phyloP scores from a whole-genome alignment of 2,113 vertebrate genomes.

The Microtus oregoni region DNA sequence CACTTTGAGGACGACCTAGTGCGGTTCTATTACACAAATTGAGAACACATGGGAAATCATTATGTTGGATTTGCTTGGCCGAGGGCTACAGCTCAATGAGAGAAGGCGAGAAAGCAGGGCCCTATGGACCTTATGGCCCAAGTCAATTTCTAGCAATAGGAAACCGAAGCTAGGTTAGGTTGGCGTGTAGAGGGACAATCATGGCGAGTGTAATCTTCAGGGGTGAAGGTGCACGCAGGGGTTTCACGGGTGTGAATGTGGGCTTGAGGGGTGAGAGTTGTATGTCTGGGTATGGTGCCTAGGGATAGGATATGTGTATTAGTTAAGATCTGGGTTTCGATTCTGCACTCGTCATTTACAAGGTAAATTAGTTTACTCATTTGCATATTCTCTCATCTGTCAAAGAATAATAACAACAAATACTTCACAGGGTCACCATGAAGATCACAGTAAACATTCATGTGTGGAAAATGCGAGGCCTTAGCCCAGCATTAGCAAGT shows the following conservation, averaged over 20 bases:
- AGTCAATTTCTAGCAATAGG: background rate
- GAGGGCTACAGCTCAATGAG: constrained; percentile 44
- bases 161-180: background rate
- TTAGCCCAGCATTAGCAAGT: background rate
- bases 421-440: background rate
- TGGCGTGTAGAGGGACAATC: fast-evolving
- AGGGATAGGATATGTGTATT: background rate
- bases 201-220: fast-evolving
- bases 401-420: background rate
- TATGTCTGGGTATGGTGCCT: too few species aligned
- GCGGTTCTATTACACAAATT: background rate
- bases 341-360: background rate
- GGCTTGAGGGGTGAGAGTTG: background rate
- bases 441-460: background rate
- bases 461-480: background rate
- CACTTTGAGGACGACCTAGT: background rate
- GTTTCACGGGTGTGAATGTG: background rate
- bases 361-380: background rate
- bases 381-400: background rate
- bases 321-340: background rate
- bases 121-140: background rate
- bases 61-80: constrained; percentile 11
- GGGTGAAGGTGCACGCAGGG: background rate
- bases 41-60: background rate
- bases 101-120: background rate